These are phyloP conservation scores for Eulemur coronatus DNA, from an alignment of 2,797 vertebrate species.

Conservation along the genomic window DNA sequence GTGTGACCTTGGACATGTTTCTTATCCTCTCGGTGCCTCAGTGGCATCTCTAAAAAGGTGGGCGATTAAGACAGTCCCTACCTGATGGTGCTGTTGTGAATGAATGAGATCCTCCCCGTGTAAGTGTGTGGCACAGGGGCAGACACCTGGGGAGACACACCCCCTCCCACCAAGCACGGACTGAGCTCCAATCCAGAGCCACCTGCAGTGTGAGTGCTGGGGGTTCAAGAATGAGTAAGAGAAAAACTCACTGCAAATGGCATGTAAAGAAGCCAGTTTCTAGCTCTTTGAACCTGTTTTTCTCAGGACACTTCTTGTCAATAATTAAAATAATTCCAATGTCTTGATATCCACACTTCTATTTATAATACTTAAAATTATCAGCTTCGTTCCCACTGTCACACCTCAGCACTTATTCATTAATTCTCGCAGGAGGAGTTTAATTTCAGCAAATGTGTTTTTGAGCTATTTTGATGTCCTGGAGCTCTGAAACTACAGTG, in stretches of 20 bases:
- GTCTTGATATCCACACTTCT: not conserved
- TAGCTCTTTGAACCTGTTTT: not conserved
- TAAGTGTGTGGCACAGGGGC: not conserved
- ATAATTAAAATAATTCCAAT: slow-evolving; percentile 28
- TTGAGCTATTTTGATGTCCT: slow-evolving; percentile 37
- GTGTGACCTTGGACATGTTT: not conserved
- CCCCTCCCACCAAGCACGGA: too few species aligned
- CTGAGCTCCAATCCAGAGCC: not conserved
- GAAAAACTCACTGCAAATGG: not conserved
- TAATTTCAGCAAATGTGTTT: slow-evolving; percentile 60
- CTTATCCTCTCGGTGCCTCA: not conserved
- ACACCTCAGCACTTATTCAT: slow-evolving; percentile 41
- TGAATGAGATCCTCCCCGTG: not conserved
- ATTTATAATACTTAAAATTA: slow-evolving; percentile 47
- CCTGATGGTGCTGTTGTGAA: not conserved
- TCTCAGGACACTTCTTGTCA: not conserved
- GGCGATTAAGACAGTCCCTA: not conserved
- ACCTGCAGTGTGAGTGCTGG: accelerated
- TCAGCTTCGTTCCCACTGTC: slow-evolving; percentile 16
- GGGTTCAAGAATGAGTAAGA: not conserved
- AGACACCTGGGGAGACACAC: accelerated
- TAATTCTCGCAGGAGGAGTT: slow-evolving; percentile 39
- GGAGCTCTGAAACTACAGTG: slow-evolving; percentile 27
- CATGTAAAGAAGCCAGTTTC: not conserved
- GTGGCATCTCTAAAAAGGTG: not conserved